phyloP scores from a whole-genome alignment of 2,113 vertebrate species.

The Melanerpes formicivorus region DNA sequence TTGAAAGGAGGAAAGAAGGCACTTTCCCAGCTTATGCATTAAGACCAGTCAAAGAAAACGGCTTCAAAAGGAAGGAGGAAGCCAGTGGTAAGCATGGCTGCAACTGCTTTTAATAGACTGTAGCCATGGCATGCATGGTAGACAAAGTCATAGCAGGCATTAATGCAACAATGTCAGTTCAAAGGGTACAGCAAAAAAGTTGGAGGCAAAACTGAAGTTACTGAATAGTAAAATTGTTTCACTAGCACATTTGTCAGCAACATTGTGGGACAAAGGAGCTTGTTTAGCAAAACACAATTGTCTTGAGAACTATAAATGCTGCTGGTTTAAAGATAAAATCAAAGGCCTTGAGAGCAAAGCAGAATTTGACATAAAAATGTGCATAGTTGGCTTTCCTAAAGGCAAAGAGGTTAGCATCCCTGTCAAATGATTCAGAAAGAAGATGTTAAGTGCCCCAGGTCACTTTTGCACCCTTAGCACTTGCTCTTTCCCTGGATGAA shows the following conservation, averaged over 20 bases:
- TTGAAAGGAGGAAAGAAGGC: slow-evolving; percentile 50
- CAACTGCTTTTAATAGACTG: slow-evolving; percentile 40
- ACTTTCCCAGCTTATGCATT: slow-evolving; percentile 51
- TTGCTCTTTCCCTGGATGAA: neutral
- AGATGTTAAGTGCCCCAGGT: neutral
- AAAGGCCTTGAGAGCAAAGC: slow-evolving; percentile 34
- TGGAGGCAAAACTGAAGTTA: slow-evolving; percentile 22
- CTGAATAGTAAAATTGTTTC: slow-evolving; percentile 33
- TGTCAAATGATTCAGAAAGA: slow-evolving; percentile 1
- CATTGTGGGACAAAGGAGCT: slow-evolving; percentile 29
- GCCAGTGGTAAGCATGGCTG: slow-evolving; percentile 6
- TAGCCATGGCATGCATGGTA: slow-evolving; percentile 13
- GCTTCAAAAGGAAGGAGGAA: slow-evolving; percentile 66
- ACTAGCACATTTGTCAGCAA: slow-evolving; percentile 41
- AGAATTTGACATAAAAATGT: slow-evolving; percentile 14
- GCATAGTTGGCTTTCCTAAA: neutral
- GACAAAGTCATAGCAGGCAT: slow-evolving; percentile 23
- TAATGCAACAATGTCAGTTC: slow-evolving; percentile 3
- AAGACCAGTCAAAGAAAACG: slow-evolving; percentile 62
- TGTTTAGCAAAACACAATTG: neutral
- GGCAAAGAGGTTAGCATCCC: slow-evolving; percentile 5
- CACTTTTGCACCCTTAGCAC: neutral
- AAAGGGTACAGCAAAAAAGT: neutral
- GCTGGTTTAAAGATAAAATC: slow-evolving; percentile 54
- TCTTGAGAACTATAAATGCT: slow-evolving; percentile 34